A percentile compares a stretch with the other conserved stretches of the same genome.
Evolutionary conservation across 2,888 invertebrate genomes (phyloP).

Genomic region (Agriopis marginaria): DNA sequence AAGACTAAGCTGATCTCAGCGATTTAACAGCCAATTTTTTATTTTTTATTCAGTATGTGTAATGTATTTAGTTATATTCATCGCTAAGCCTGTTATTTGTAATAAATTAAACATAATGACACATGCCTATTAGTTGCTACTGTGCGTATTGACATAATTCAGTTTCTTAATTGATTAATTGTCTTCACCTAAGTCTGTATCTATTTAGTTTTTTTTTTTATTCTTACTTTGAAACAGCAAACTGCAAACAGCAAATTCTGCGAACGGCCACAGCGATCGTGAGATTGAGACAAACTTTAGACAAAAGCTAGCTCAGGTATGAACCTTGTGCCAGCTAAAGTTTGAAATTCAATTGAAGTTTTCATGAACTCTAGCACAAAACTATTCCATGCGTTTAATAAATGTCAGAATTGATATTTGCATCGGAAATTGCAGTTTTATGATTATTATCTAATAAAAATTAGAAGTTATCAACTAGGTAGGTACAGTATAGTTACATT

Average conservation of each 20-base stretch:
- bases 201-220: background rate
- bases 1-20: too few species aligned
- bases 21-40: too few species aligned
- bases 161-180: background rate
- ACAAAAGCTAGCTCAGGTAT: conserved; percentile 40
- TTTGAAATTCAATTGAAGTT: conserved; percentile 47
- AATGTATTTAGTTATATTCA: too few species aligned
- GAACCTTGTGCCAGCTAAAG: conserved; percentile 38
- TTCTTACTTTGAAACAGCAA: conserved; percentile 12
- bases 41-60: too few species aligned
- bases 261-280: conserved; percentile 11
- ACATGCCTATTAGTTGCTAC: background rate
- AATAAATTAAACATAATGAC: too few species aligned
- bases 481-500: too few species aligned
- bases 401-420: conserved; percentile 22
- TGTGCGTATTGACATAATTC: background rate
- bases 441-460: too few species aligned
- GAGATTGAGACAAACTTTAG: conserved; percentile 34
- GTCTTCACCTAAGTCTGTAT: background rate
- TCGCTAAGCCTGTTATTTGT: too few species aligned
- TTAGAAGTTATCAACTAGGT: too few species aligned
- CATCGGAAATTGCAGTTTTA: background rate
- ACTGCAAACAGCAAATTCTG: conserved; percentile 7
- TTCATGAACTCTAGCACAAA: conserved; percentile 35
- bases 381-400: conserved; percentile 39